Evolutionary conservation across 2,888 invertebrate genomes (phyloP).

Genomic region (Eumerus sabulonum): DNA sequence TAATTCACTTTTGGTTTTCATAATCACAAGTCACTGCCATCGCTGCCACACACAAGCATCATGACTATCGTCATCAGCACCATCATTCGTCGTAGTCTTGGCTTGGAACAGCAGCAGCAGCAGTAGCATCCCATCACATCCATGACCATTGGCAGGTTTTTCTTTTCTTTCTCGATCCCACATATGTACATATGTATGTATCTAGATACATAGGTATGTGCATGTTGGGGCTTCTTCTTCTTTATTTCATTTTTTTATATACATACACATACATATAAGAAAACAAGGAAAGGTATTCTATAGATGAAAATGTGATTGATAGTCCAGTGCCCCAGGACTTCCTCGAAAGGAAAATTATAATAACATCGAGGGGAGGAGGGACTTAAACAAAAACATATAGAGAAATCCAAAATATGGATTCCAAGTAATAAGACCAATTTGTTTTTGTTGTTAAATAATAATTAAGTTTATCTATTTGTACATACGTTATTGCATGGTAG

Average conservation of each 20-base stretch:
- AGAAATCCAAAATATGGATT: no score
- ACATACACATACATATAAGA: no score
- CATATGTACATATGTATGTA: no score
- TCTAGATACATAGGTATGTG: no score
- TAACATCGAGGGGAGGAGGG: conserved; percentile 13
- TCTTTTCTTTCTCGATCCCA: conserved; percentile 4
- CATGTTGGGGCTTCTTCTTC: background rate
- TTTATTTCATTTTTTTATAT: no score
- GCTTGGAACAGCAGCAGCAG: background rate
- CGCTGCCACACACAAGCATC: conserved; percentile 13
- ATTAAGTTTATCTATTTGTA: no score
- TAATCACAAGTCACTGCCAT: conserved; percentile 16
- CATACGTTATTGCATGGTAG: no score
- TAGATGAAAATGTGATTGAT: conserved; percentile 61
- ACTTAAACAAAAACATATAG: conserved; percentile 3
- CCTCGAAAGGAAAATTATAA: conserved; percentile 55
- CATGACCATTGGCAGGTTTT: conserved; percentile 42
- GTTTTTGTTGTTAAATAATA: no score
- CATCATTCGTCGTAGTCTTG: background rate
- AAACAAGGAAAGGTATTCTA: conserved; percentile 10
- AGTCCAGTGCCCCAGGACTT: conserved; percentile 58
- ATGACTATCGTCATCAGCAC: conserved; percentile 5
- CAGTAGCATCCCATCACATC: no score
- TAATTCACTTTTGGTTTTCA: conserved; percentile 56
- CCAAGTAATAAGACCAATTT: no score